These are phyloP conservation scores for Mareca strepera DNA, from an alignment of 2,797 vertebrate species.

Conservation along the genomic window DNA sequence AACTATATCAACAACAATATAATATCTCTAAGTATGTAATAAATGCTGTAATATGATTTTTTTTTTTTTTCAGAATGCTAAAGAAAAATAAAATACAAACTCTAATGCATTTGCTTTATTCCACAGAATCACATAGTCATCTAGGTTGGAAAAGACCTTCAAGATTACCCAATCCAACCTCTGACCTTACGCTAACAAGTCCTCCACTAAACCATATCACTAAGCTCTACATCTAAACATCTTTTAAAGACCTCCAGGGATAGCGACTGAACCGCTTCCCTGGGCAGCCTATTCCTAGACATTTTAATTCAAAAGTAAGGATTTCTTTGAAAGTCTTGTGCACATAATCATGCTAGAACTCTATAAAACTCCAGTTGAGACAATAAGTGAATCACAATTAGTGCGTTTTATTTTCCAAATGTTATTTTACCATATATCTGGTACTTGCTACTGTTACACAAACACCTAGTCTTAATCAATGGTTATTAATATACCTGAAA, in stretches of 20 bases:
- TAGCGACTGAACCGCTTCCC: no score
- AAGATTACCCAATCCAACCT: no score
- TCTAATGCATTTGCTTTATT: not conserved
- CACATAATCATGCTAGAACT: not conserved
- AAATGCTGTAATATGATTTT: not conserved
- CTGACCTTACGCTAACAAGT: no score
- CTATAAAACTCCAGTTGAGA: not conserved
- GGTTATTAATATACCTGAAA: not conserved
- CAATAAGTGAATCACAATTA: not conserved
- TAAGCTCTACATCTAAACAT: no score
- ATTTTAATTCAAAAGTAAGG: constrained; percentile 32
- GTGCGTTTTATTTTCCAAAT: not conserved
- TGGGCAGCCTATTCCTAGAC: not conserved
- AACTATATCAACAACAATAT: not conserved
- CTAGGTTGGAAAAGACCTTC: no score
- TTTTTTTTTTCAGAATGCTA: not conserved
- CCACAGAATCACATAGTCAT: not conserved
- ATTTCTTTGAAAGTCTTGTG: not conserved
- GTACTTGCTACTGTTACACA: not conserved
- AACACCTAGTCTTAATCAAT: not conserved
- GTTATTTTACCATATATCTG: not conserved
- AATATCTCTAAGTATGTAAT: not conserved
- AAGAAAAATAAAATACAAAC: not conserved
- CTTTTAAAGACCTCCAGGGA: no score
- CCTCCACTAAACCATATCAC: no score